phyloP scores from a whole-genome alignment of 2,888 invertebrate species.

The Oscheius sp. region DNA sequence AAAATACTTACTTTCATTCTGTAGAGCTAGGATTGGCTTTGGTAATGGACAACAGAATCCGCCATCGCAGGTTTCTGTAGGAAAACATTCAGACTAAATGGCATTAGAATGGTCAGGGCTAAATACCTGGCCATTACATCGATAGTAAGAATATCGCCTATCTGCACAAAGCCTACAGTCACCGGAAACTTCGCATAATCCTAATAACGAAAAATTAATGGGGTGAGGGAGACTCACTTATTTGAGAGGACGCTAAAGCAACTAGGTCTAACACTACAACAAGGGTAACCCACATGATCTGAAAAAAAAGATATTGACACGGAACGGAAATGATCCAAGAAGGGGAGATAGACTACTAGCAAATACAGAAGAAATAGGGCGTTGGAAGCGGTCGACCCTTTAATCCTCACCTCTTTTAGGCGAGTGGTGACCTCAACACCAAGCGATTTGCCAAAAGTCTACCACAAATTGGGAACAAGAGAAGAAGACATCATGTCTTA shows the following conservation, averaged over 20 bases:
- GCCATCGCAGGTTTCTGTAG: conserved; percentile 57
- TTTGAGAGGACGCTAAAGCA: conserved; percentile 13
- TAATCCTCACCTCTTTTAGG: conserved; percentile 36
- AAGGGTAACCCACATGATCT: conserved; percentile 22
- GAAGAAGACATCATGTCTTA: neutral
- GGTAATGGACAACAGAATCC: conserved; percentile 61
- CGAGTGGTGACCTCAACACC: conserved; percentile 30
- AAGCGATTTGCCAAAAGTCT: conserved; percentile 20
- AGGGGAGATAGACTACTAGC: neutral
- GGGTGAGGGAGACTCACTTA: conserved; percentile 9
- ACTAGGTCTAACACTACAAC: neutral
- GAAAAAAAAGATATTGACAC: conserved; percentile 8
- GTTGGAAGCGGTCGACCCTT: conserved; percentile 33
- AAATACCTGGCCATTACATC: conserved; percentile 50
- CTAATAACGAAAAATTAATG: conserved; percentile 30
- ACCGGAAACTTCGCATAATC: conserved; percentile 57
- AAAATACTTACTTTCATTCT: conserved; percentile 46
- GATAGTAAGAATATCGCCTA: conserved; percentile 57
- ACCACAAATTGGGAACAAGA: conserved; percentile 2
- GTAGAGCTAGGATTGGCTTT: conserved; percentile 39
- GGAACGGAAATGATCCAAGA: neutral
- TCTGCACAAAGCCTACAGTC: conserved; percentile 58
- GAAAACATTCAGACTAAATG: conserved; percentile 55
- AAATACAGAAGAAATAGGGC: conserved; percentile 33
- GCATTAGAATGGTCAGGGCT: neutral